These are phyloP conservation scores for Drosophila tristis DNA, from an alignment of 1,140 invertebrate genomes.

Conservation along the genomic window DNA sequence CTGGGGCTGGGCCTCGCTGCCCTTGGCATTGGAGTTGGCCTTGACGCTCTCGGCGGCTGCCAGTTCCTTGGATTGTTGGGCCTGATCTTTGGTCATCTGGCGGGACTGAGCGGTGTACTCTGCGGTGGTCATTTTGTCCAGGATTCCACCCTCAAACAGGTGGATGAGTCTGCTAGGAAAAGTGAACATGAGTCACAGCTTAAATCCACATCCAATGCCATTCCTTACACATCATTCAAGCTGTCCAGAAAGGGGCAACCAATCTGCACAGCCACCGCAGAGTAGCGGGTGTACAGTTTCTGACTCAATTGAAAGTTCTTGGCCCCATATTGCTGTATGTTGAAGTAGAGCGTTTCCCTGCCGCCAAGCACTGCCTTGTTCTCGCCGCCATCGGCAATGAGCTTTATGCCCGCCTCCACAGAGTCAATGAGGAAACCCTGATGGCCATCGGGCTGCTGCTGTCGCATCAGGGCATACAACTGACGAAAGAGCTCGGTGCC, in stretches of 20 bases:
- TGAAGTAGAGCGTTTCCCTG: conserved; percentile 89
- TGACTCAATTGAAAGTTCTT: conserved; percentile 90
- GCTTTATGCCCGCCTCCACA: conserved; percentile 87
- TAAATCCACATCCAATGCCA: not conserved
- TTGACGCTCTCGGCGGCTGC: conserved; percentile 45
- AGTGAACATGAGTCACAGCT: not conserved
- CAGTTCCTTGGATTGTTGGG: conserved; percentile 64
- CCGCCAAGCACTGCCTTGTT: conserved; percentile 88
- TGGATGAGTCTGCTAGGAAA: conserved; percentile 86
- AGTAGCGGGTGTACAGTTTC: conserved; percentile 89
- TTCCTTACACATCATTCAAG: conserved; percentile 88
- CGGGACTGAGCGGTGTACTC: conserved; percentile 88
- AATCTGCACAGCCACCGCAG: conserved; percentile 89
- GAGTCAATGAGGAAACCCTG: conserved; percentile 86
- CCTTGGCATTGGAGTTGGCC: conserved; percentile 52
- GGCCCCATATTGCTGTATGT: conserved; percentile 88
- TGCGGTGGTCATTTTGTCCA: conserved; percentile 89
- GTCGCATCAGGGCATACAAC: conserved; percentile 87
- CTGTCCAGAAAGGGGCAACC: conserved; percentile 89
- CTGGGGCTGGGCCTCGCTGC: conserved; percentile 13
- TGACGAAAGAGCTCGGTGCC: conserved; percentile 89
- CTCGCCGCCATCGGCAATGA: conserved; percentile 85
- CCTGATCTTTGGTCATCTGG: conserved; percentile 61
- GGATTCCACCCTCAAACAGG: conserved; percentile 89
- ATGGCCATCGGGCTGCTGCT: conserved; percentile 81